Base-by-base conservation (phyloP, 2,113 vertebrate genomes). In the Pelmatolapia mariae region DNA sequence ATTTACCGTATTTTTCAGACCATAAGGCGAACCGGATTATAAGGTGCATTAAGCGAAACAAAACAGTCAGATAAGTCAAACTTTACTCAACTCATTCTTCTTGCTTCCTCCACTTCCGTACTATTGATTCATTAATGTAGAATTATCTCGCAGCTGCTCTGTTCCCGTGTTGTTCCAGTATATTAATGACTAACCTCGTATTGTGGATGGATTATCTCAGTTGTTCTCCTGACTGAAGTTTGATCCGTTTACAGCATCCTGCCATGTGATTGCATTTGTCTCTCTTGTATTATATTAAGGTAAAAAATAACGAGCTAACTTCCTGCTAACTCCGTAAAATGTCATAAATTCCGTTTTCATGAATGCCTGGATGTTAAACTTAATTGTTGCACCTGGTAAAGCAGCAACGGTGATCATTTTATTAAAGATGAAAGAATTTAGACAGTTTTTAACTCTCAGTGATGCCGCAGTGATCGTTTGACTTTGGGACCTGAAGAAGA, bases 111-210 rank as follows among this genome's bases (percentile, higher is more conserved):
- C 29, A 4, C 15, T 6, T 61, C 1, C 9, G 9, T 61, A 61
- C 9, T 16, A 61, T 61, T 2, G 16, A 61, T 33, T 0, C 16
- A 61, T 61, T 33, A 61, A 61, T 33, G 16, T 61, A 19, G 57
- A 61, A 61, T 61, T 61, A 10, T 61, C 57, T 61, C 0, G 0
- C 57, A 61, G 29, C 57, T 61, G 57, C 57, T 61, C 29, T 61
- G 0, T 33, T 61, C 29, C 57, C 0, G 1, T 61, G 29, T 61
- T 61, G 3, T 18, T 33, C 15, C 57, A 0, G 29, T 1, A 18
- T 4, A 18, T 61, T 31, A 61, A 61, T 4, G 1, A 61, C 57
- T 61, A 18, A 18, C 57, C 57, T 31, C 2, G 0, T 3, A 2
- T 61, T 61, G 57, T 31, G 26, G 57, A 61, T 31, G 57, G 26